phyloP scores from a whole-genome alignment of 2,113 vertebrate genomes.

The Catharus minimus region DNA sequence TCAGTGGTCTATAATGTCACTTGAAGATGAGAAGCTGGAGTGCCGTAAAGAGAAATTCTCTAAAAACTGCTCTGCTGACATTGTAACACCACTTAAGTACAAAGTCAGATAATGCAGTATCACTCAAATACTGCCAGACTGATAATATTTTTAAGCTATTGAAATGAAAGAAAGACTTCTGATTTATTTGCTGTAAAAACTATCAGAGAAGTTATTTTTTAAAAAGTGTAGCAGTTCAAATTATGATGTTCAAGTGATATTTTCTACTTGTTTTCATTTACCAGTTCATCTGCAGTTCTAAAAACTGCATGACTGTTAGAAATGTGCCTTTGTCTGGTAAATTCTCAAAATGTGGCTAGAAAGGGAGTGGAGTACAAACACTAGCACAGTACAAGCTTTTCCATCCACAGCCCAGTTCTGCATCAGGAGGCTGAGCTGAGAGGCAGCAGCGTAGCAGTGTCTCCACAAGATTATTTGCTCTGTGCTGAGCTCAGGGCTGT shows the following conservation, averaged over 20 bases:
- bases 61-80: slow-evolving; percentile 35
- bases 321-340: not conserved
- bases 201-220: not conserved
- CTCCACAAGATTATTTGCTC: accelerated
- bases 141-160: slow-evolving; percentile 7
- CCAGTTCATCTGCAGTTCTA: not conserved
- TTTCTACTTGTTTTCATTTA: not conserved
- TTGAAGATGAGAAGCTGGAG: slow-evolving; percentile 25
- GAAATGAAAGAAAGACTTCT: not conserved
- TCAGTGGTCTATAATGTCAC: slow-evolving; percentile 42
- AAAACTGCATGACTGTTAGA: not conserved
- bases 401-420: not conserved
- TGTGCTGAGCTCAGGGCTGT: not conserved
- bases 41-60: slow-evolving; percentile 33
- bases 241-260: not conserved
- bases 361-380: not conserved
- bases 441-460: accelerated
- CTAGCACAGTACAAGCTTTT: not conserved
- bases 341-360: not conserved
- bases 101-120: slow-evolving; percentile 21
- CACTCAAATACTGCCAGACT: not conserved
- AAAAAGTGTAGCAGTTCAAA: not conserved
- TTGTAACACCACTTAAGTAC: slow-evolving; percentile 37
- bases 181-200: slow-evolving; percentile 15
- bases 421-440: not conserved